A percentile compares a stretch with the other conserved stretches of the same genome.
Conservation (phyloP, 2,113 vertebrate species). For the Aviceda subcristata region DNA sequence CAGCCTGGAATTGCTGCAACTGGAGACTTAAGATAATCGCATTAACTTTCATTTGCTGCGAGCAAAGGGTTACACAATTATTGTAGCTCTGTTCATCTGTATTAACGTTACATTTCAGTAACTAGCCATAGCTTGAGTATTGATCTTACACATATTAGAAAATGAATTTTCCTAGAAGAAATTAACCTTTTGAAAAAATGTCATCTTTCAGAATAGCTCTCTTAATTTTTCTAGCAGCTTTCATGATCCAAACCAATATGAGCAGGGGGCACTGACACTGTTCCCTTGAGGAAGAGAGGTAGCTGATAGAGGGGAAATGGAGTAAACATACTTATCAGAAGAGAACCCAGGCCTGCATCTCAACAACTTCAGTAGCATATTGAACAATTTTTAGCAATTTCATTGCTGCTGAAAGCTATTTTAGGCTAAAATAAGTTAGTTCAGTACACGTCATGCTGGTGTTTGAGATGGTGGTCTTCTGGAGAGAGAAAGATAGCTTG, state of each 20-base stretch:
- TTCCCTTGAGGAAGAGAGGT: not conserved
- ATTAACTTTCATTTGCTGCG: not conserved
- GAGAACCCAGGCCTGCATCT: not conserved
- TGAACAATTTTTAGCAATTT: not conserved
- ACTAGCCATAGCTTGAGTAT: not conserved
- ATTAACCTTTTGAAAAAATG: not conserved
- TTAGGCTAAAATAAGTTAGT: not conserved
- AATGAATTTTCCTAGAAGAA: not conserved
- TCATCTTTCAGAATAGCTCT: not conserved
- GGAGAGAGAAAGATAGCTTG: not conserved
- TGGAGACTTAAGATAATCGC: not conserved
- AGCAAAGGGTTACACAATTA: not conserved
- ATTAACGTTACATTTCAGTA: not conserved
- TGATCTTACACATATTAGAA: not conserved
- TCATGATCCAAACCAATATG: not conserved
- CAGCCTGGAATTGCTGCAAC: not conserved
- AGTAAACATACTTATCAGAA: not conserved
- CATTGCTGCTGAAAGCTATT: not conserved
- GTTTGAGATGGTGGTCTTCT: not conserved
- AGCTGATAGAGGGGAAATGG: not conserved
- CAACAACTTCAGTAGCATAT: not conserved
- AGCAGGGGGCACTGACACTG: not conserved
- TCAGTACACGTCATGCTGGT: not conserved
- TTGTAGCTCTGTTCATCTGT: not conserved
- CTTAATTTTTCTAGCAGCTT: not conserved